Conservation (phyloP, 2,888 invertebrate genomes). For the Alentia gelatinosa region DNA sequence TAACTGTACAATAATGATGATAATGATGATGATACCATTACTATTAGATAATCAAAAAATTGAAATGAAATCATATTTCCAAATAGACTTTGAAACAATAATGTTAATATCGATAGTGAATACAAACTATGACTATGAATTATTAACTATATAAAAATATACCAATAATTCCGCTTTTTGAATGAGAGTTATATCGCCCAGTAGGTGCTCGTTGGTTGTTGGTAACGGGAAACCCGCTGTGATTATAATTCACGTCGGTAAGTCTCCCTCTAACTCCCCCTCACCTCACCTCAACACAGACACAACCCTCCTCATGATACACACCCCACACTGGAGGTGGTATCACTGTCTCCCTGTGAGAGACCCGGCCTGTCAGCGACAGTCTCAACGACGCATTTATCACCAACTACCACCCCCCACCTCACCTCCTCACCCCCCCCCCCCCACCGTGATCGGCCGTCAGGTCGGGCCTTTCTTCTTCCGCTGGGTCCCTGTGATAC, state of each 20-base stretch:
- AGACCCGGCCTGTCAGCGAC: constrained; percentile 8
- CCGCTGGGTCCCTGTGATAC: not conserved
- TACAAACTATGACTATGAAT: no score
- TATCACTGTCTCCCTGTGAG: not conserved
- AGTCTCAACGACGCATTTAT: not conserved
- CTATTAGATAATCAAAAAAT: no score
- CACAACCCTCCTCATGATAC: not conserved
- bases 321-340: not conserved
- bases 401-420: not conserved
- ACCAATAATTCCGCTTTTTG: no score
- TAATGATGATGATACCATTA: no score
- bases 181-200: no score
- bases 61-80: no score
- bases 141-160: no score
- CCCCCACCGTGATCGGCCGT: not conserved
- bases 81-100: no score
- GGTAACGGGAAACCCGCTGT: not conserved
- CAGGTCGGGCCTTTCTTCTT: not conserved
- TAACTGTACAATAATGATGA: no score
- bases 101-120: no score
- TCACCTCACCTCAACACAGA: not conserved
- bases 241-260: not conserved
- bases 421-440: not conserved
- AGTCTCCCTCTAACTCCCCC: not conserved
- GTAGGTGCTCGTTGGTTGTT: no score